Evolutionary conservation across 2,797 vertebrate species (phyloP).

Genomic region (Chelonia mydas): DNA sequence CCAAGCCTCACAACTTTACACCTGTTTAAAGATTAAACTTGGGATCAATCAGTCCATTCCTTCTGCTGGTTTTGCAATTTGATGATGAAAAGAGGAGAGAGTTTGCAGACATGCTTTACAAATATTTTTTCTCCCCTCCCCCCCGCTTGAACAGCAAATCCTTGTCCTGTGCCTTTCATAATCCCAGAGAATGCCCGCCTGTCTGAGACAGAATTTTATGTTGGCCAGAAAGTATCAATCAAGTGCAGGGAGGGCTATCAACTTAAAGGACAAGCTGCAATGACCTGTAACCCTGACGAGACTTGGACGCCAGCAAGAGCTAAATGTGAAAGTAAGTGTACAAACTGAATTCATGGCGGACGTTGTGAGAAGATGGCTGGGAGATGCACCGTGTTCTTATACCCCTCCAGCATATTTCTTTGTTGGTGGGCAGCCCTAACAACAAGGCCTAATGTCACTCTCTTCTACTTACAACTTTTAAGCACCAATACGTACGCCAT

Average conservation of each 20-base stretch:
- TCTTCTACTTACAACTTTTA: background rate
- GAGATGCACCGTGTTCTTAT: background rate
- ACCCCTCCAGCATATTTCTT: background rate
- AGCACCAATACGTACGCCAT: background rate
- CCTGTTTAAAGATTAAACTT: background rate
- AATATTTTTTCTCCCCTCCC: background rate
- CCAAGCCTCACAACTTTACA: background rate
- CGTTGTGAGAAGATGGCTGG: background rate
- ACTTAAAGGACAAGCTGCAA: slow-evolving; percentile 83
- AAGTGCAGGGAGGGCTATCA: slow-evolving; percentile 91
- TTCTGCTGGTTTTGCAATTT: background rate
- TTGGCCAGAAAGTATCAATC: slow-evolving; percentile 89
- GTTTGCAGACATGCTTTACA: background rate
- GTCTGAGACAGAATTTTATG: slow-evolving; percentile 86
- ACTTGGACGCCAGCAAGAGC: slow-evolving; percentile 89
- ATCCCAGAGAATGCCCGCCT: slow-evolving; percentile 84
- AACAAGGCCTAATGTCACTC: background rate
- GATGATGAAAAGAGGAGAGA: background rate
- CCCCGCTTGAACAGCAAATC: slow-evolving; percentile 84
- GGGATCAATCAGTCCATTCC: background rate
- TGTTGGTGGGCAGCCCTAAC: background rate
- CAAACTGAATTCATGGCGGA: accelerated
- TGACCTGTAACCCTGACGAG: slow-evolving; percentile 92
- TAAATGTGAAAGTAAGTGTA: slow-evolving; percentile 93
- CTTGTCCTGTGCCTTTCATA: slow-evolving; percentile 89